Conservation (phyloP, 1,140 invertebrate species). For the Drosophila fuyamai region DNA sequence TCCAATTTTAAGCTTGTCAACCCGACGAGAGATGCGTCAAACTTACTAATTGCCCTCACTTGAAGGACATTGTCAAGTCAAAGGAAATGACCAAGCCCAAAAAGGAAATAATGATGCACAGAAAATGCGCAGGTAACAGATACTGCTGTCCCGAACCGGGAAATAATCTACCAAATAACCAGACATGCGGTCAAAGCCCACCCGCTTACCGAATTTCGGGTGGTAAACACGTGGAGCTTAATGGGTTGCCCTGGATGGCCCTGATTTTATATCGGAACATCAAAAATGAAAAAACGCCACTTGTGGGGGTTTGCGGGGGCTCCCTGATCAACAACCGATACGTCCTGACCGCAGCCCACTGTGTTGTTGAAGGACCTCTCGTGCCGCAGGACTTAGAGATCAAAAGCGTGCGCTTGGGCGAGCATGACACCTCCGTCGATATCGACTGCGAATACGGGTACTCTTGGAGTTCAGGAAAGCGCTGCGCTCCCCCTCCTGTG, state of each 20-base stretch:
- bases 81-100: no score
- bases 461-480: constrained; percentile 8
- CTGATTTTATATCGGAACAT: constrained; percentile 80
- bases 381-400: constrained; percentile 18
- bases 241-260: constrained; percentile 89
- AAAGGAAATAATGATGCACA: no score
- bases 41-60: no score
- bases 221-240: constrained; percentile 86
- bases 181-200: constrained; percentile 79
- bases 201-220: constrained; percentile 86
- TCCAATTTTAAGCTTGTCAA: no score
- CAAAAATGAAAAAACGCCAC: constrained; percentile 12
- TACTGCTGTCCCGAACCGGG: constrained; percentile 44
- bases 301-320: constrained; percentile 83
- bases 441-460: constrained; percentile 47
- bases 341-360: constrained; percentile 86
- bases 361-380: constrained; percentile 55
- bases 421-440: constrained; percentile 59
- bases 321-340: constrained; percentile 85
- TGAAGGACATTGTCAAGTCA: no score
- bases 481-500: constrained; percentile 79
- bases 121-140: no score
- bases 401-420: constrained; percentile 67
- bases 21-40: no score
- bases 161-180: constrained; percentile 46